Base-by-base conservation (phyloP, 2,113 vertebrate species). In the Labrus mixtus region DNA sequence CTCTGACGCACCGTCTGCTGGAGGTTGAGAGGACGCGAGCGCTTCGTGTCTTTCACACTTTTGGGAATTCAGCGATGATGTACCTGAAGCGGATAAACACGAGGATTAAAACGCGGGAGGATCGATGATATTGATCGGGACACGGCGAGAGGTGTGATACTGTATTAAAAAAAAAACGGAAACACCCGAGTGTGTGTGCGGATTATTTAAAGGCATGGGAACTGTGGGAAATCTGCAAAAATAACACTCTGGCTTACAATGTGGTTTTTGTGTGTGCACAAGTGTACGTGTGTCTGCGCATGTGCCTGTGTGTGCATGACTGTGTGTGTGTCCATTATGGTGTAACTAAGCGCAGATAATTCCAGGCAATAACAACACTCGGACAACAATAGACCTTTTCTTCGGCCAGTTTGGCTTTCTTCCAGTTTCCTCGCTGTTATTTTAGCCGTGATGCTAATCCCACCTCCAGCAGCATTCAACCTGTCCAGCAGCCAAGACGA, bases 331-430 rank as follows among this genome's bases (percentile, higher is more conserved):
- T 84, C 60, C 54, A 48, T 73, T 73, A 61, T 83, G 80, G 81
- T 72, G 87, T 72, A 81, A 87, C 85, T 90, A 91, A 92, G 66
- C 76, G 13, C 76, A 71, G 84, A 79, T 92, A 87, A 93, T 78
- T 83, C 87, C 71, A 73, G 16, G 73, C 77, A 81, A 85, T 87
- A 91, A 89, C 87, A 87, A 88, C 86, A 89, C 81, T 83, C 73
- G 66, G 61, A 83, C 84, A 87, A 92, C 92, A 93, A 92, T 82
- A 48, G 88, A 37, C 56, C 87, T 87, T 90, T 92, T 92, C 84
- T 89, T 74, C n/a, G 33, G 68, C 65, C 78, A n/a, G 37, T 48
- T 74, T 91, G 90, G 87, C 91, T 70, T 48, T 1, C 4, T 16
- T 88, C 88, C 89, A 89, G 73, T 53, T 82, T 78, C 55, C 76